phyloP scores from a whole-genome alignment of 2,797 vertebrate genomes.

The Periparus ater region DNA sequence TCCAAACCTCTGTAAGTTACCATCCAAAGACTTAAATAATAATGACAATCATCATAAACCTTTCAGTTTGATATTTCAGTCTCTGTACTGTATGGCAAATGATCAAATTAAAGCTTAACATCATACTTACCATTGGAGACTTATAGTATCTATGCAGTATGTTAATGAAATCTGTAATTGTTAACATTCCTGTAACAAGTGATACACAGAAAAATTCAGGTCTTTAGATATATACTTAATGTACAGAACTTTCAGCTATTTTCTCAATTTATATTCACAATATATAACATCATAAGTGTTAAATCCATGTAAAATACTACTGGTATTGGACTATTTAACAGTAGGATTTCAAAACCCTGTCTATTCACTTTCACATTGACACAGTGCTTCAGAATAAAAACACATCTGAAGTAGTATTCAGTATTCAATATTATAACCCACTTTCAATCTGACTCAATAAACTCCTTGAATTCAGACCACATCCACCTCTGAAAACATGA shows the following conservation, averaged over 20 bases:
- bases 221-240: not conserved
- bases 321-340: not conserved
- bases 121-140: constrained; percentile 91
- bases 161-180: constrained; percentile 99
- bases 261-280: not conserved
- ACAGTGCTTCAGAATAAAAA: not conserved
- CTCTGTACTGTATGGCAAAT: not conserved
- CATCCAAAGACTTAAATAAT: not conserved
- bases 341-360: not conserved
- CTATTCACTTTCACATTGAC: not conserved
- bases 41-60: not conserved
- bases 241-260: not conserved
- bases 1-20: too few species aligned
- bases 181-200: constrained; percentile 93
- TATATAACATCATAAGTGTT: not conserved
- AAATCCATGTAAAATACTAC: not conserved
- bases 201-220: not conserved
- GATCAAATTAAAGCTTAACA: not conserved
- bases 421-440: not conserved
- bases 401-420: not conserved
- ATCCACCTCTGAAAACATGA: not conserved
- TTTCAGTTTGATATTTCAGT: not conserved
- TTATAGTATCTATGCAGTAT: constrained; percentile 99
- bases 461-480: not conserved
- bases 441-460: not conserved